Percentiles rank a stretch among this genome's conserved stretches.
phyloP scores from a whole-genome alignment of 2,888 invertebrate species.

The Sesamia inferens region DNA sequence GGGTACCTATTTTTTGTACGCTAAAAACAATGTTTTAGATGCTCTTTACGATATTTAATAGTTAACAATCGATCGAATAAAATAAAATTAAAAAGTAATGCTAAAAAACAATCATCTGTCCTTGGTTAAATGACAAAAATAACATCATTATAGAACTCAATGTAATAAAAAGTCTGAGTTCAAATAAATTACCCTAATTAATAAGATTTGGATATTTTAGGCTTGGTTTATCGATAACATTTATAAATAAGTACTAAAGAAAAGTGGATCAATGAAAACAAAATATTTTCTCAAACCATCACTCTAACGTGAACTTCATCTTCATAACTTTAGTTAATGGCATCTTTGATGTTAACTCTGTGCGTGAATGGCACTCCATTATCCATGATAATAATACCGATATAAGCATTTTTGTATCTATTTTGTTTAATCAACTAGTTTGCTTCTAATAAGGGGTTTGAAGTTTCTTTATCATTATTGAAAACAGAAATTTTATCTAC shows the following conservation, averaged over 20 bases:
- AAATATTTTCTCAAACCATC: not conserved
- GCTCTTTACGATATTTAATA: too few relatives aligned
- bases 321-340: not conserved
- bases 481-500: not conserved
- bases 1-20: not conserved
- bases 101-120: not conserved
- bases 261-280: constrained; percentile 1
- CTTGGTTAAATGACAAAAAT: not conserved
- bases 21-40: too few relatives aligned
- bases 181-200: constrained; percentile 5
- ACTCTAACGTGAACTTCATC: not conserved
- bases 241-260: not conserved
- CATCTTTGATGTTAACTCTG: not conserved
- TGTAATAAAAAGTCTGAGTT: not conserved
- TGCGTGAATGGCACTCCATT: not conserved
- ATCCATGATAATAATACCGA: not conserved
- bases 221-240: too few relatives aligned
- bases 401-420: not conserved
- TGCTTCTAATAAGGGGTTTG: not conserved
- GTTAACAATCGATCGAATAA: too few relatives aligned
- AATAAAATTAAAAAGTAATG: too few relatives aligned
- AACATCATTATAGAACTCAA: not conserved
- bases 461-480: not conserved
- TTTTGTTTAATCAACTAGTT: not conserved
- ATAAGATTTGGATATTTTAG: not conserved